phyloP scores from a whole-genome alignment of 2,888 invertebrate genomes.

The Apantesis nais region DNA sequence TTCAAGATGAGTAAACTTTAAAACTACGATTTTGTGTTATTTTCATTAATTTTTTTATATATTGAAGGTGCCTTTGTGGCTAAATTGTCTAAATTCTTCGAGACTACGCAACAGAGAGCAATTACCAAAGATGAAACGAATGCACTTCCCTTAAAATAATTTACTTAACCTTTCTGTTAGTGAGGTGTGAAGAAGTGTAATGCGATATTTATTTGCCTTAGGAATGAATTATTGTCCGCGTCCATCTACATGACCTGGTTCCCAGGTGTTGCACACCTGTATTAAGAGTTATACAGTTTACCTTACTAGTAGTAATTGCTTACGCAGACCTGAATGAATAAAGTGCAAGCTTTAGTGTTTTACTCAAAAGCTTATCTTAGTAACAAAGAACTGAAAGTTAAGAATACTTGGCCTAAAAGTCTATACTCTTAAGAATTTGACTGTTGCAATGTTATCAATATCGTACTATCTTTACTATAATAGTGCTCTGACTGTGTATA shows the following conservation, averaged over 20 bases:
- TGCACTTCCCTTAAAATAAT: background rate
- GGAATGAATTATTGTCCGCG: background rate
- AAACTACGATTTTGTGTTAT: background rate
- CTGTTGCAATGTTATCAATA: background rate
- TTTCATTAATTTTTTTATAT: background rate
- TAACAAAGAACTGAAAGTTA: background rate
- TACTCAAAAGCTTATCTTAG: background rate
- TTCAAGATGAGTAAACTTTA: constrained; percentile 15
- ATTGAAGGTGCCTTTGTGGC: background rate
- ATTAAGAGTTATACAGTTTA: background rate
- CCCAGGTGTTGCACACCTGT: background rate
- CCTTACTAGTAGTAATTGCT: background rate
- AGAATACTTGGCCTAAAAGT: background rate
- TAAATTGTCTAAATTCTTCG: background rate
- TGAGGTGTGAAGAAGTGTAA: background rate
- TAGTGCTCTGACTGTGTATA: background rate
- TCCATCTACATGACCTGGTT: constrained; percentile 4
- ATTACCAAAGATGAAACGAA: background rate
- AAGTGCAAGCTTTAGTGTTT: background rate
- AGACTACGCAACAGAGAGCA: background rate
- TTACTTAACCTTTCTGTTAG: background rate
- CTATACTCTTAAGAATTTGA: background rate
- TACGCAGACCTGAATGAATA: background rate
- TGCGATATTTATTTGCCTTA: background rate
- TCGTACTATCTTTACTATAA: background rate